Base-by-base conservation (phyloP, 2,888 invertebrate genomes). In the Brachylomia viminalis region DNA sequence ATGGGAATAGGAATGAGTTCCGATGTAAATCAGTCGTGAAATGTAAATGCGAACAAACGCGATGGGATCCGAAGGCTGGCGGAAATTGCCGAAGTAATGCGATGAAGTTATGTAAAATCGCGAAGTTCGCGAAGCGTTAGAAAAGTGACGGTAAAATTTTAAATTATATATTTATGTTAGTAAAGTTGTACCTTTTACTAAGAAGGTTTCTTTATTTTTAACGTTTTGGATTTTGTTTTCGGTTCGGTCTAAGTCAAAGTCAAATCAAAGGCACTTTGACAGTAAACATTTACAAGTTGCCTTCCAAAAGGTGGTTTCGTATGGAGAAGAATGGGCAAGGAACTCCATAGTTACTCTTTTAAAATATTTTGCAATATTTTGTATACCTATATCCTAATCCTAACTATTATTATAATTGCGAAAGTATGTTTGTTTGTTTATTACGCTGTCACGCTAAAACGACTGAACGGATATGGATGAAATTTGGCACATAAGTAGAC, bases 1-100 rank as follows among this genome's bases (percentile, higher is more conserved):
- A 72, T 74, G 17, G 42, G 67, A 68, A 82, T 65, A 33, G 52
- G 42, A 85, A 72, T 49, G 62, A 66, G 71, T 81, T 82, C 82
- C 85, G 82, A 84, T 80, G 86, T 80, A 80, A 80, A 77, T 84
- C 73, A 84, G 72, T 56, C 71, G 80, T 20, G 54, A 74, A 83
- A 84, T 73, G 74, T 84, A 78, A 82, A 83, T 83, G 79, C 33
- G 84, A 61, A 65, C 59, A 72, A 68, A 70, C 52, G 75, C 75
- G 86, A 84, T 23, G 49, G 8, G n/a, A 67, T 52, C 56, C 84
- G 72, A 80, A 84, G 72, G 64, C 23, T 74, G 61, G 8, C 86
- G 86, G 83, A 83, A 72, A 86, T 78, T 23, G 79, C 61, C 83
- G 86, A 86, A 72, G 83, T 49, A 69, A 52, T 75, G 52, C 42